Evolutionary conservation across 2,797 vertebrate genomes (phyloP), one percentile per base, ranked within the genome.

Genomic region (Poecilia gillii): DNA sequence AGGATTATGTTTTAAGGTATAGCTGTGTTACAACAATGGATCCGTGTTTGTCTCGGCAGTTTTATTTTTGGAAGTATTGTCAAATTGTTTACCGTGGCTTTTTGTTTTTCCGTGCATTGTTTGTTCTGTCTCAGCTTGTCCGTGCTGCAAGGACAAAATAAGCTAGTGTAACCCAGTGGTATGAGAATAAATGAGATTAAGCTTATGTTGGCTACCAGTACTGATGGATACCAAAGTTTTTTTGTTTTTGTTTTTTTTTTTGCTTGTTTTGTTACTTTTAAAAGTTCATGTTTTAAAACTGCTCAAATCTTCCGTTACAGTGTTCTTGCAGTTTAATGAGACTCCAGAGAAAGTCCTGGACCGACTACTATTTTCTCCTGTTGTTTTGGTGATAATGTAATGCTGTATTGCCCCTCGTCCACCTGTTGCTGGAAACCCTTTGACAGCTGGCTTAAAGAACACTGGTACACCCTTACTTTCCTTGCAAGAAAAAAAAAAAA

Each of bases 1-100:
- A 33, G 66, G 64, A 73, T 81, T 6, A 76, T 33, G 83, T 85
- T 88, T 71, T 62, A 80, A 73, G 86, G 64, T 64, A 41, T 68
- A 66, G 33, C 64, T 23, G 5, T 4, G 18, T 90, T 85, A 39
- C 80, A 84, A 84, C 79, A 82, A 78, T 64, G 64, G 74, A 25
- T 49, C 25, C 78, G 23, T 36, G 41, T 49, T 64, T 64, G 64
- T 20, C 70, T 36, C 28, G 8, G 57, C 28, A 33, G 57, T 73
- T 78, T 77, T 31, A 59, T 59, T 28, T 59, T 59, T 13, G 57
- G 28, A 62, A 33, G 28, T 31, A 45, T 59, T 28, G 12, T 74
- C 3, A 74, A 4, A 74, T 28, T 59, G 1, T 41, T 74, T 39
- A 81, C 53, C 72, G 55, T 39, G 11, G 39, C 41, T 7, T 14